Conservation (phyloP, 2,113 vertebrate species). For the Oreochromis spilurus region DNA sequence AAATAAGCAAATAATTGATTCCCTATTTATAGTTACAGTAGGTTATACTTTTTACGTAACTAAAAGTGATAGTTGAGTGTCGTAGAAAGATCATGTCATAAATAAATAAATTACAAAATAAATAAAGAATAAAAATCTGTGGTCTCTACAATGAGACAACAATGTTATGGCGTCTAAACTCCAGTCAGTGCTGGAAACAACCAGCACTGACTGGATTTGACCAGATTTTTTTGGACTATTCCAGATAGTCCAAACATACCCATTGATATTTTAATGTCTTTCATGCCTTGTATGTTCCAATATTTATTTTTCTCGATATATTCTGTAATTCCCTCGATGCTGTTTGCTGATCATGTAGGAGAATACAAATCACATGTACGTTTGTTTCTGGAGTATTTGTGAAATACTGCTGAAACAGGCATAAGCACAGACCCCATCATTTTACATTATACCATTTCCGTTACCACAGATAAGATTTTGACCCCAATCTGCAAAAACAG, state of each 20-base stretch:
- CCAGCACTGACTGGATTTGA: background rate
- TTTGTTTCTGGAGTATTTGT: background rate
- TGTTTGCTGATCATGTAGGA: background rate
- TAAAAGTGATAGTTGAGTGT: background rate
- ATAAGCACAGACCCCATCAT: background rate
- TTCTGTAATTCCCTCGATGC: background rate
- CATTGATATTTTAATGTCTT: background rate
- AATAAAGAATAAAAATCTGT: background rate
- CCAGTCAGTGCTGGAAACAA: background rate
- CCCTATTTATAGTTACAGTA: background rate
- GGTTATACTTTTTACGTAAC: background rate
- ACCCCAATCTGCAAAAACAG: background rate
- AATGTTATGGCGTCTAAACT: background rate
- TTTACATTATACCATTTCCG: background rate
- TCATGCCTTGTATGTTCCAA: background rate
- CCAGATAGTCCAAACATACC: background rate
- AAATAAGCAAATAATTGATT: background rate
- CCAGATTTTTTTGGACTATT: background rate
- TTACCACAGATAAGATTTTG: background rate
- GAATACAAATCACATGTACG: background rate
- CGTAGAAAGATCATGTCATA: background rate
- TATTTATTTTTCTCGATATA: background rate
- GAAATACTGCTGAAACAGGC: background rate
- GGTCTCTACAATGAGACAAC: background rate
- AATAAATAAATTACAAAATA: background rate